Percentiles rank a stretch among this genome's conserved stretches.
Conservation (phyloP, 2,113 vertebrate species). For the Alligator mississippiensis region DNA sequence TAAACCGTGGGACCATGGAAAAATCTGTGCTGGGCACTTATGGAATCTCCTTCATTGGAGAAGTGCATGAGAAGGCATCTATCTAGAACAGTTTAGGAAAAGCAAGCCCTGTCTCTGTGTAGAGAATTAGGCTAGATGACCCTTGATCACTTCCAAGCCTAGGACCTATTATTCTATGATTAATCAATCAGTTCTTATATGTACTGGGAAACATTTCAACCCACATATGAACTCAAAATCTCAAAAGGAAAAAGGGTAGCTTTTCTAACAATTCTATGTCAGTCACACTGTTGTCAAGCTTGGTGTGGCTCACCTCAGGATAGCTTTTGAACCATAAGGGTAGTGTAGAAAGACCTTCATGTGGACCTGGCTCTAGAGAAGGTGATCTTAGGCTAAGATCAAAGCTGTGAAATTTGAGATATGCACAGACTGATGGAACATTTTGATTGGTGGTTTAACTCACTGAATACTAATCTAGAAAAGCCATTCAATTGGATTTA, state of each 20-base stretch:
- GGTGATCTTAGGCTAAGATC: background rate
- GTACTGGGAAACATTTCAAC: background rate
- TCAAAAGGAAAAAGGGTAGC: background rate
- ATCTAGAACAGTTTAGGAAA: too few relatives aligned
- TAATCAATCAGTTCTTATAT: background rate
- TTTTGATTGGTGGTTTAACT: slow-evolving; percentile 7
- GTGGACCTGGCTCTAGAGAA: background rate
- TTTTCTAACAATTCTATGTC: background rate
- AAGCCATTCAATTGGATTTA: slow-evolving; percentile 38
- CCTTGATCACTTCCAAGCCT: too few relatives aligned
- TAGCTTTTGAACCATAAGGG: background rate
- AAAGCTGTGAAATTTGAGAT: background rate
- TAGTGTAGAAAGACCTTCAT: background rate
- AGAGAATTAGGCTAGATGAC: too few relatives aligned
- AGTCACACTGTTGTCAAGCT: rapidly evolving
- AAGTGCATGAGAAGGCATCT: too few relatives aligned
- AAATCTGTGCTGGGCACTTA: too few relatives aligned
- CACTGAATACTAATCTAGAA: background rate
- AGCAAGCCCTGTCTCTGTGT: too few relatives aligned
- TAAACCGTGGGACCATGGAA: too few relatives aligned
- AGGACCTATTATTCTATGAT: too few relatives aligned
- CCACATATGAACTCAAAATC: background rate
- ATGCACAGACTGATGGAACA: background rate
- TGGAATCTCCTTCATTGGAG: too few relatives aligned
- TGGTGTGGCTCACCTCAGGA: background rate